These are phyloP conservation scores for Maniola hyperantus DNA, from an alignment of 2,888 invertebrate species.

Conservation along the genomic window DNA sequence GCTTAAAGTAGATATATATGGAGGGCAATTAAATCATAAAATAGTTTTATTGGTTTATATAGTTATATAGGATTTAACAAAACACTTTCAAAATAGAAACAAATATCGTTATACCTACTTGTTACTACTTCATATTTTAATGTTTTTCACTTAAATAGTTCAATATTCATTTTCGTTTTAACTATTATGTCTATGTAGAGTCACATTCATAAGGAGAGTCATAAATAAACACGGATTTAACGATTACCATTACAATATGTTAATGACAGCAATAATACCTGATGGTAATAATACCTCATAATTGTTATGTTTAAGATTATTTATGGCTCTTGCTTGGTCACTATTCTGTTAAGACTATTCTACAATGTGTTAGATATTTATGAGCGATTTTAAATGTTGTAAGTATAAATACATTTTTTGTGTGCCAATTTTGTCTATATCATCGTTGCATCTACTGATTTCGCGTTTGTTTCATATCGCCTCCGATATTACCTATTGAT, in stretches of 20 bases:
- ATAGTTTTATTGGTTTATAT: not conserved
- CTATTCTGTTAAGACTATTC: no score
- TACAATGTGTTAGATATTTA: no score
- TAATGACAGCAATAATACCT: constrained; percentile 4
- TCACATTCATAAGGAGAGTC: not conserved
- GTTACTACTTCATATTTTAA: not conserved
- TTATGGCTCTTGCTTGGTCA: not conserved
- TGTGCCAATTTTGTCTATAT: no score
- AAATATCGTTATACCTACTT: not conserved
- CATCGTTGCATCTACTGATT: no score
- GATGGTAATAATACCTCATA: not conserved
- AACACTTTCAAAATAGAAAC: no score
- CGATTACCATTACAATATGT: not conserved
- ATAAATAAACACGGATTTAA: not conserved
- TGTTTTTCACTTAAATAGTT: no score
- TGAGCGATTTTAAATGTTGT: not conserved
- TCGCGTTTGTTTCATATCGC: no score
- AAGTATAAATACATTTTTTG: no score
- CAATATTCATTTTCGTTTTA: no score
- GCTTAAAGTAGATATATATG: not conserved
- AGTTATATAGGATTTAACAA: not conserved
- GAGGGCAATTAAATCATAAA: not conserved
- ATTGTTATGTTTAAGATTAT: not conserved
- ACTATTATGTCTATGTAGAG: not conserved
- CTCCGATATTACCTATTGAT: no score